A percentile compares a stretch with the other conserved stretches of the same genome.
Conservation (phyloP, 2,797 vertebrate species). For the Zenarchopterus dispar region DNA sequence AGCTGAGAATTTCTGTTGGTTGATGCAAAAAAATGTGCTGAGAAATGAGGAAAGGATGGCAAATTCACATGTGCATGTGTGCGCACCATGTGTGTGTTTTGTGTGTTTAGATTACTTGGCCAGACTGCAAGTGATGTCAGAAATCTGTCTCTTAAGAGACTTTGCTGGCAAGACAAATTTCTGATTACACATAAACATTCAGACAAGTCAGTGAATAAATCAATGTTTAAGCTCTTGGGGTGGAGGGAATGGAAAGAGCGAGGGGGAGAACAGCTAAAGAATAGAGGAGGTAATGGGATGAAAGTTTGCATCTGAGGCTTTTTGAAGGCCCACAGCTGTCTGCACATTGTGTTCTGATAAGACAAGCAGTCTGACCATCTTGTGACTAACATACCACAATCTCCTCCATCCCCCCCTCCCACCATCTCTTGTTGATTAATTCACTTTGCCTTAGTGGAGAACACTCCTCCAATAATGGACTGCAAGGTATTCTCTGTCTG, state of each 20-base stretch:
- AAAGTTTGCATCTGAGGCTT: slow-evolving; percentile 42
- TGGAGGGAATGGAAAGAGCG: slow-evolving; percentile 56
- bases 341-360: slow-evolving; percentile 71
- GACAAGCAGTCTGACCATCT: slow-evolving; percentile 29
- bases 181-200: slow-evolving; percentile 50
- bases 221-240: slow-evolving; percentile 60
- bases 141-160: slow-evolving; percentile 62
- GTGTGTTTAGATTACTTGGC: slow-evolving; percentile 43
- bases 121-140: slow-evolving; percentile 47
- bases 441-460: too few species aligned
- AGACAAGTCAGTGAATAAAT: slow-evolving; percentile 66
- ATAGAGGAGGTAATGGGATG: slow-evolving; percentile 43
- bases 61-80: neutral
- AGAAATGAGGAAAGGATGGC: neutral
- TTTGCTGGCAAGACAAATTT: slow-evolving; percentile 43
- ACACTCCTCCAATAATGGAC: too few species aligned
- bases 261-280: slow-evolving; percentile 33
- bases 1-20: slow-evolving; percentile 27
- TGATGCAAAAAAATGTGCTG: too few species aligned
- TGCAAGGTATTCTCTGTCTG: neutral
- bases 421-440: slow-evolving; percentile 1
- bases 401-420: neutral
- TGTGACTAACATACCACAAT: neutral
- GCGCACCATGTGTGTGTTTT: neutral
- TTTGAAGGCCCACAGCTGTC: slow-evolving; percentile 68